Evolutionary conservation across 1,140 invertebrate genomes (phyloP), one percentile per base, ranked within the genome.

Genomic region (Hylaeus anthracinus): DNA sequence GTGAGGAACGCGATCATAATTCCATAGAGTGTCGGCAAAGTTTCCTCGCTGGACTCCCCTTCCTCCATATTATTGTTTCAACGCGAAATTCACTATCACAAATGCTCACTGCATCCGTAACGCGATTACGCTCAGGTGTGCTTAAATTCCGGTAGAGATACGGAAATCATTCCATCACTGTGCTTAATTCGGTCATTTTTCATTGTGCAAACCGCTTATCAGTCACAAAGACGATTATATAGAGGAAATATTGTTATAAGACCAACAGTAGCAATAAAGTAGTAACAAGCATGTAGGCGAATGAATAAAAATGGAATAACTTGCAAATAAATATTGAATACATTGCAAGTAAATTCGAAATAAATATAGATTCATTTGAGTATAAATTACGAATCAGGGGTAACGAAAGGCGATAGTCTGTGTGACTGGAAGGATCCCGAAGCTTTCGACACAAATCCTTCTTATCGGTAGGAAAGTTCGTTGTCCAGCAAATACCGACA

Each of bases 1-100:
- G 92, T 93, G 72, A 93, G 65, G 70, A 93, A 90, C 14, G 92
- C 92, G 86, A 93, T 93, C 85, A 92, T 88, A 74, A 93, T 87
- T 75, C 92, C 92, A 72, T 92, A 92, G 87, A 90, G 79, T 39
- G 88, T 89, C 78, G 92, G 91, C 83, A 93, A 89, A 80, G 90
- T 91, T 85, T 93, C 92, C 66, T 86, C 63, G 39, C n/a, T 65
- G 51, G 72, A 83, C 53, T 83, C 39, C 37, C 65, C 72, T 39
- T 70, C 72, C 58, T 86, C 85, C 85, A 86, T 86, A 12, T 65
- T 82, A 75, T 71, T 48, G 61, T 78, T 58, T n/a, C 51, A n/a
- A 41, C 73, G 5, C 61, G 10, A 75, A 63, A 51, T 69, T 61
- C 60, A 43, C 53, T 55, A 77, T 64, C 80, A 58, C 66, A 45